phyloP scores from a whole-genome alignment of 2,113 vertebrate genomes.

The Rallus limicola region DNA sequence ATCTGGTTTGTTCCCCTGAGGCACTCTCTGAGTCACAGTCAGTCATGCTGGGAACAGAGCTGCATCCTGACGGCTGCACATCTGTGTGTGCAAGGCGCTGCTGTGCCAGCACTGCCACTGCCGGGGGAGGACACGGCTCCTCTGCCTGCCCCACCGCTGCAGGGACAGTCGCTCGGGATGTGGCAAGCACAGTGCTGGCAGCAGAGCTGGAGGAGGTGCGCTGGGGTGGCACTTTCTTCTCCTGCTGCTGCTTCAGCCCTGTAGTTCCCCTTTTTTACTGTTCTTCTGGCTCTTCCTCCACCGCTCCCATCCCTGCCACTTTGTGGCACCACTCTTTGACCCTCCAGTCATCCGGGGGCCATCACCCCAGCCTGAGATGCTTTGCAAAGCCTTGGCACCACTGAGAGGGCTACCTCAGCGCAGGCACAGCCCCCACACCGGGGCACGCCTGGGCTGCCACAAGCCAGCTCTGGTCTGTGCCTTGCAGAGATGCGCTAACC shows the following conservation, averaged over 20 bases:
- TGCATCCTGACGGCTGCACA: not conserved
- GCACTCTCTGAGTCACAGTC: conserved; percentile 14
- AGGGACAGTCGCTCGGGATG: not conserved
- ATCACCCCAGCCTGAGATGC: not conserved
- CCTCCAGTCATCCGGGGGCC: not conserved
- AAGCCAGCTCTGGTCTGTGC: not conserved
- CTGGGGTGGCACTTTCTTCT: not conserved
- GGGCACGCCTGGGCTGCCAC: not conserved
- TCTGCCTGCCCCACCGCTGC: rapidly evolving
- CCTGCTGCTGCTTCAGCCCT: not conserved
- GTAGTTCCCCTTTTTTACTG: not conserved
- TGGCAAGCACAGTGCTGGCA: rapidly evolving
- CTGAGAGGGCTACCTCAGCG: not conserved
- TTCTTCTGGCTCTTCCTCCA: not conserved
- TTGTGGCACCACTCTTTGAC: not conserved
- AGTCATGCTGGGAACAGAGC: not conserved
- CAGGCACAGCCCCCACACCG: not conserved
- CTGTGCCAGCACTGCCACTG: not conserved
- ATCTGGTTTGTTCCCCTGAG: conserved; percentile 5
- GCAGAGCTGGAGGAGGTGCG: not conserved
- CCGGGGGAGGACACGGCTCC: rapidly evolving
- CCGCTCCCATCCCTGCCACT: not conserved
- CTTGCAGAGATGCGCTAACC: not conserved
- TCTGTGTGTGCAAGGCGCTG: not conserved
- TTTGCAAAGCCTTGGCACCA: not conserved